Conservation (phyloP, 2,888 invertebrate species). For the Papilio elwesi region DNA sequence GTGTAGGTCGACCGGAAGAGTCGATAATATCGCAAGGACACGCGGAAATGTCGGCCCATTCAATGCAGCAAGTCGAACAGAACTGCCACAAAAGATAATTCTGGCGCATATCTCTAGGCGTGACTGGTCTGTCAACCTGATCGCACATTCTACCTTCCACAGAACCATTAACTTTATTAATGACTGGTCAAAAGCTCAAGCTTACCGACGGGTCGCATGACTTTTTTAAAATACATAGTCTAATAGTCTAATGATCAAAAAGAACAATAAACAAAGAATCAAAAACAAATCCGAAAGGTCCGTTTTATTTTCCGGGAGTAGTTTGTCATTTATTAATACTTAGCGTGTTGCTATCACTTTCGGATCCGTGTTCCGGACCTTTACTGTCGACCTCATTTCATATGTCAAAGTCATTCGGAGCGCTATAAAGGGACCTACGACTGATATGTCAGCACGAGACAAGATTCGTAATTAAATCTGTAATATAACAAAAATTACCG, state of each 20-base stretch:
- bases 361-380: background rate
- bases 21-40: constrained; percentile 37
- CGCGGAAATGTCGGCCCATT: constrained; percentile 33
- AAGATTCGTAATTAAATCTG: background rate
- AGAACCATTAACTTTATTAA: constrained; percentile 1
- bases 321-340: background rate
- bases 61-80: constrained; percentile 22
- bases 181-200: background rate
- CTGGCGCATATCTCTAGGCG: constrained; percentile 24
- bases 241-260: background rate
- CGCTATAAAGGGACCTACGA: background rate
- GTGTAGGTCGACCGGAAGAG: constrained; percentile 34
- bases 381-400: background rate
- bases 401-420: background rate
- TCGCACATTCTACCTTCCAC: background rate
- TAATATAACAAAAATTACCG: background rate
- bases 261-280: background rate
- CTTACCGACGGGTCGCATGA: background rate
- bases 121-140: constrained; percentile 23
- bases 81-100: constrained; percentile 35
- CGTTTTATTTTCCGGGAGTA: too few species aligned
- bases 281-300: too few species aligned
- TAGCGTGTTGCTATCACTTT: background rate
- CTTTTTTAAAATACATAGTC: too few species aligned
- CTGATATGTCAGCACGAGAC: background rate